These are phyloP conservation scores for Penaeus vannamei DNA, from an alignment of 1,140 invertebrate genomes.

Conservation along the genomic window DNA sequence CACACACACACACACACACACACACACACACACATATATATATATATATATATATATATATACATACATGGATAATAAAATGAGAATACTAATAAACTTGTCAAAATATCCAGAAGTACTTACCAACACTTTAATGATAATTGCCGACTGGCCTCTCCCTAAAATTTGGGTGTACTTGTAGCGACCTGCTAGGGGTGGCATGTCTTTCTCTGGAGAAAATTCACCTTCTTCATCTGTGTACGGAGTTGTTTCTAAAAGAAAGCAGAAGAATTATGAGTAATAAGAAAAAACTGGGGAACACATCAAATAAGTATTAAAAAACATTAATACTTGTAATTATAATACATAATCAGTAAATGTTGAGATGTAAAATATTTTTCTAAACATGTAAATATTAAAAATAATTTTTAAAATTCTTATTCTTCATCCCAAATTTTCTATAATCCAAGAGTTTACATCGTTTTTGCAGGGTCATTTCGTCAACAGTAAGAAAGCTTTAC, in stretches of 20 bases:
- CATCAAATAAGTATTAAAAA: not conserved
- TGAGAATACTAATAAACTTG: too few relatives aligned
- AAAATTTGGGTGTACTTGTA: conserved; percentile 69
- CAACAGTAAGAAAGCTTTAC: too few relatives aligned
- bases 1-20: too few relatives aligned
- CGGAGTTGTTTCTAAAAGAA: conserved; percentile 60
- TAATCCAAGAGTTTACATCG: not conserved
- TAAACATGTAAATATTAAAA: not conserved
- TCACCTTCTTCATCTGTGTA: conserved; percentile 69
- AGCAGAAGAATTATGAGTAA: not conserved
- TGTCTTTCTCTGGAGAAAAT: conserved; percentile 67
- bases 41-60: too few relatives aligned
- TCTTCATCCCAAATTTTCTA: not conserved
- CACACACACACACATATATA: too few relatives aligned
- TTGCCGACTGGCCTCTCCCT: conserved; percentile 70
- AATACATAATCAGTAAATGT: not conserved
- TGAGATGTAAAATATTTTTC: not conserved
- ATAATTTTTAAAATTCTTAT: not conserved
- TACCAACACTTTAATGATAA: conserved; percentile 70
- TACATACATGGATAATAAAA: too few relatives aligned
- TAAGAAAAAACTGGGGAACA: not conserved
- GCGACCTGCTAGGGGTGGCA: conserved; percentile 69
- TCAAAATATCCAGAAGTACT: not conserved
- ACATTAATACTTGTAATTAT: not conserved
- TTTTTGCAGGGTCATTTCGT: too few relatives aligned